Evolutionary conservation across 2,797 vertebrate genomes (phyloP).

Genomic region (Melanotaenia maccullochi): DNA sequence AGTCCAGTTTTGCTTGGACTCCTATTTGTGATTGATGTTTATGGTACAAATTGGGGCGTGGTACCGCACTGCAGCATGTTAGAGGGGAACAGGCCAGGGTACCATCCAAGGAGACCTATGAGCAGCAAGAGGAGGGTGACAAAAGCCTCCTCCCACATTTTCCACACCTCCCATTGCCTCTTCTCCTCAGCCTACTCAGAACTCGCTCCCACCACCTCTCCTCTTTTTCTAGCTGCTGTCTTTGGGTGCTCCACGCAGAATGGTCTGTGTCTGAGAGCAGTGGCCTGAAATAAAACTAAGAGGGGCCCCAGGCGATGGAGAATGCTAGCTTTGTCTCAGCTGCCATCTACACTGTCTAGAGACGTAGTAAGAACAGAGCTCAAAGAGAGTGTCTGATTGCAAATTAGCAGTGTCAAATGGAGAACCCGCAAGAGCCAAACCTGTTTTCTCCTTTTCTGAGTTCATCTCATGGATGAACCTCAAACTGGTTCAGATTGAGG

Average conservation of each 20-base stretch:
- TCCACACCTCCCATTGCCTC: constrained; percentile 42
- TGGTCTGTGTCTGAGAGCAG: constrained; percentile 80
- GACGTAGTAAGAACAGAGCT: constrained; percentile 64
- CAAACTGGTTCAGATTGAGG: constrained; percentile 2
- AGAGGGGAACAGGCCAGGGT: constrained; percentile 42
- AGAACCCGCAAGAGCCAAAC: constrained; percentile 18
- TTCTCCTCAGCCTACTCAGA: constrained; percentile 44
- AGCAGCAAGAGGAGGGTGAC: constrained; percentile 34
- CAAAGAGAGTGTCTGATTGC: constrained; percentile 80
- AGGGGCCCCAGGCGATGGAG: constrained; percentile 72
- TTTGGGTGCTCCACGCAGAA: constrained; percentile 73
- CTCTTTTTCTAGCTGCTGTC: constrained; percentile 63
- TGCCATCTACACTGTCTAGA: constrained; percentile 82
- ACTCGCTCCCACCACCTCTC: constrained; percentile 66
- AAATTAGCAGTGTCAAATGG: constrained; percentile 75
- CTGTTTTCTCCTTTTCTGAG: constrained; percentile 12
- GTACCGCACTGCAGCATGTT: constrained; percentile 72
- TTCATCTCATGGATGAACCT: neutral
- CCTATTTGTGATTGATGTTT: constrained; percentile 28
- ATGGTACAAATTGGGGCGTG: constrained; percentile 60
- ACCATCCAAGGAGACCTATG: constrained; percentile 47
- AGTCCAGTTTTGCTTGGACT: constrained; percentile 6
- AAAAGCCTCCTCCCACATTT: constrained; percentile 63
- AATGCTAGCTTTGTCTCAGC: constrained; percentile 83
- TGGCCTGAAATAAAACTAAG: constrained; percentile 82